phyloP scores from a whole-genome alignment of 2,797 vertebrate species.

The Chiloscyllium punctatum region DNA sequence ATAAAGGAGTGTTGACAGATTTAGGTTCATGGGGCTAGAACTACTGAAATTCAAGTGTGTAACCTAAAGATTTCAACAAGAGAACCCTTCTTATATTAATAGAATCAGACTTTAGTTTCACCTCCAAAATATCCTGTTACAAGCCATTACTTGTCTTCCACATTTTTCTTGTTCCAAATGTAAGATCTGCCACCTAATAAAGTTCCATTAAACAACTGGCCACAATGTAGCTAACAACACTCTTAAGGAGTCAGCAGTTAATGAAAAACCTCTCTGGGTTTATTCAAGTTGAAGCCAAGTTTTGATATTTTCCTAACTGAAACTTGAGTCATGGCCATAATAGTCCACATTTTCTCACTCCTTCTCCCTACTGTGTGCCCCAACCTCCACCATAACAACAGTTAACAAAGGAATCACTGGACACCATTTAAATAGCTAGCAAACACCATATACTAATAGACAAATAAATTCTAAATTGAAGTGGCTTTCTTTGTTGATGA shows the following conservation, averaged over 20 bases:
- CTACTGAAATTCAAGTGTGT: constrained; percentile 41
- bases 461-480: background rate
- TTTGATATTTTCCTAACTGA: background rate
- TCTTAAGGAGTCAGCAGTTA: background rate
- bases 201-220: background rate
- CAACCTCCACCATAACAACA: background rate
- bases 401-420: background rate
- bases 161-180: background rate
- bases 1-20: constrained; percentile 37
- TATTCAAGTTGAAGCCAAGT: background rate
- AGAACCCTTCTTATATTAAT: background rate
- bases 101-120: background rate
- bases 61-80: constrained; percentile 40
- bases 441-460: background rate
- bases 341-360: background rate
- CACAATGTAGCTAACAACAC: background rate
- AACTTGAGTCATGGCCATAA: background rate
- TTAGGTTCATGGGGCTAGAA: constrained; percentile 39
- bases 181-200: constrained; percentile 17
- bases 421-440: background rate
- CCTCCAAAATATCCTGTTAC: constrained; percentile 26
- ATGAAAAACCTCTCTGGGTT: background rate
- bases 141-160: constrained; percentile 10
- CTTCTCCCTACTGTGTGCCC: background rate
- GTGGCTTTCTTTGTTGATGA: background rate